phyloP scores from a whole-genome alignment of 2,797 vertebrate species.

The Phaenicophaeus curvirostris region DNA sequence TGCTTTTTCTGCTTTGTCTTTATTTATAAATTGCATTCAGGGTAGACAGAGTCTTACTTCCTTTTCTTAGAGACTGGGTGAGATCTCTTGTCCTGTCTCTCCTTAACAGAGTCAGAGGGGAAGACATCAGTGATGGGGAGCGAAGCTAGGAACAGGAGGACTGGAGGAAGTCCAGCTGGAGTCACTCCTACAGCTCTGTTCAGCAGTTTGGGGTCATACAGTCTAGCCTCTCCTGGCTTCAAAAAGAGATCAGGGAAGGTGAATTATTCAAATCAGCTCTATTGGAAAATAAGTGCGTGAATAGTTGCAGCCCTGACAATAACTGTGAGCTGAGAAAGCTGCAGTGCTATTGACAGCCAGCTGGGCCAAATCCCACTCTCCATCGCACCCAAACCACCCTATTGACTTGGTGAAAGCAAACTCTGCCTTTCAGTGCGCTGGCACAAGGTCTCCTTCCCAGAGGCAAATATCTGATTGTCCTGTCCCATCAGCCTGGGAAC shows the following conservation, averaged over 20 bases:
- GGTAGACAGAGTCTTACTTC: background rate
- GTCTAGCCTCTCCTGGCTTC: background rate
- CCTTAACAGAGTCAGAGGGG: background rate
- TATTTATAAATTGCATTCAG: background rate
- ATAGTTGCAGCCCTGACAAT: background rate
- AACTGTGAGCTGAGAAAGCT: background rate
- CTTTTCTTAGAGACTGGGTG: background rate
- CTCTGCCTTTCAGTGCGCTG: background rate
- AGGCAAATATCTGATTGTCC: slow-evolving; percentile 33
- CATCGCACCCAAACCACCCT: background rate
- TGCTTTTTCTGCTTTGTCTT: background rate
- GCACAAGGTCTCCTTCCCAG: slow-evolving; percentile 57
- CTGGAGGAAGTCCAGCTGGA: background rate
- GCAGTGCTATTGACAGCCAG: background rate
- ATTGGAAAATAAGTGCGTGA: background rate
- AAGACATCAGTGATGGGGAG: background rate
- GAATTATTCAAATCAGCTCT: slow-evolving; percentile 7
- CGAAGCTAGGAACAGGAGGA: background rate
- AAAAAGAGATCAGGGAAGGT: background rate
- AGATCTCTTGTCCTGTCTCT: background rate
- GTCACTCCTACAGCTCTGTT: background rate
- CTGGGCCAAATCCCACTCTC: background rate
- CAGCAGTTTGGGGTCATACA: background rate
- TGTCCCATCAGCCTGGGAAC: background rate
- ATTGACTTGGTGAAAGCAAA: background rate